These are phyloP conservation scores for Chymomyza procnemis DNA, from an alignment of 2,888 invertebrate species.

Conservation along the genomic window DNA sequence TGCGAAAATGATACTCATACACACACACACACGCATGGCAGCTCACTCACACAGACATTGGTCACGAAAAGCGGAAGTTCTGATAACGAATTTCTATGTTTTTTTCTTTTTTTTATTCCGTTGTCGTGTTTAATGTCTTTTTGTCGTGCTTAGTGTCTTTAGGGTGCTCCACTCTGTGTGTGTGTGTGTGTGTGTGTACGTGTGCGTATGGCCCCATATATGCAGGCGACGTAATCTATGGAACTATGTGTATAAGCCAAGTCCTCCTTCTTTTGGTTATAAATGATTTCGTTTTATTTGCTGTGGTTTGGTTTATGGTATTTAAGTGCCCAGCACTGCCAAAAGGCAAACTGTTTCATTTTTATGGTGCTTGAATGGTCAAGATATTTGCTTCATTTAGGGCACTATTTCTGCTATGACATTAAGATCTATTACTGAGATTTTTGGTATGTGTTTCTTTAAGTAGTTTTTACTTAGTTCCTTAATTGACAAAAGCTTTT, in stretches of 20 bases:
- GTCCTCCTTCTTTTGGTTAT: not conserved
- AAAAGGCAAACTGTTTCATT: not conserved
- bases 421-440: not conserved
- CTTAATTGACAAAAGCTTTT: not conserved
- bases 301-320: not conserved
- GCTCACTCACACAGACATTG: constrained; percentile 69
- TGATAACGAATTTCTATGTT: constrained; percentile 78
- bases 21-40: constrained; percentile 16
- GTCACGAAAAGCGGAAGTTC: constrained; percentile 79
- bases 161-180: constrained; percentile 35
- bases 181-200: constrained; percentile 11
- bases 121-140: constrained; percentile 78
- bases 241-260: not conserved
- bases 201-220: too few relatives aligned
- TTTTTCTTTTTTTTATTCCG: constrained; percentile 66
- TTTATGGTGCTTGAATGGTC: not conserved
- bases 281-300: not conserved
- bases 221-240: not conserved
- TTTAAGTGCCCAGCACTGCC: not conserved
- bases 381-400: not conserved
- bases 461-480: too few relatives aligned
- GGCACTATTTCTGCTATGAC: not conserved
- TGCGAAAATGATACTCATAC: constrained; percentile 60
- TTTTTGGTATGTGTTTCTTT: not conserved
- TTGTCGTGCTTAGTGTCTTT: constrained; percentile 77